Base-by-base conservation (phyloP, 2,113 vertebrate species). In the Dicerorhinus sumatrensis region DNA sequence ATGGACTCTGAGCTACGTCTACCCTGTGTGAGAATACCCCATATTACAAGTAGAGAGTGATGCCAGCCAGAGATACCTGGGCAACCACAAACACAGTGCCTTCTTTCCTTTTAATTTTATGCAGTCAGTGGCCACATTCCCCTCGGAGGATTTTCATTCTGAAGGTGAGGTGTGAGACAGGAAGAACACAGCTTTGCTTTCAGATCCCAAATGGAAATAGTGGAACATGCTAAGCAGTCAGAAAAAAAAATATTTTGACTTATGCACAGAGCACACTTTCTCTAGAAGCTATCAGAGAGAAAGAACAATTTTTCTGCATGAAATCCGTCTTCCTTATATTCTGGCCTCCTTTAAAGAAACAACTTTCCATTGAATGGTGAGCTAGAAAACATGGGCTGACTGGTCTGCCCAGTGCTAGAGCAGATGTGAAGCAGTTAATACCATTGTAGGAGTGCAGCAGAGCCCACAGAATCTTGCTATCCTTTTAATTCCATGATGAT, bases 401-500 rank as follows among this genome's bases (percentile, higher is more conserved):
- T 8, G 3, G 42, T n/a, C 65, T 60, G 13, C 14, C 58, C 86
- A 0, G 27, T n/a, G 4, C 81, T 5, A 62, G 2, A 67, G 0
- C 79, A 36, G 72, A 12, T 0, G 67, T 63, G 80, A 98, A 97
- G 93, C 29, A 58, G 91, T 98, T 97, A 97, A 97, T 1, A 89
- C 33, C 46, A 3, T 60, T n/a, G 10, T 0, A 1, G 91, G 89
- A 25, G 63, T 72, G 8, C 2, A 0, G 54, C 2, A 69, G 87
- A 31, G 56, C 95, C 0, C 91, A 92, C 14, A 58, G 63, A 46
- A 90, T 39, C 87, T 95, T 85, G 63, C 92, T 96, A 69, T 85
- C 89, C 85, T 87, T 98, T 94, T 96, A 96, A 96, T 98, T 98
- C 93, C 96, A 97, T 86, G 95, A 98, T 56, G 87, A 96, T 42